A percentile compares a stretch with the other conserved stretches of the same genome.
These are phyloP conservation scores for Syritta pipiens DNA, from an alignment of 2,888 invertebrate genomes.

Conservation along the genomic window DNA sequence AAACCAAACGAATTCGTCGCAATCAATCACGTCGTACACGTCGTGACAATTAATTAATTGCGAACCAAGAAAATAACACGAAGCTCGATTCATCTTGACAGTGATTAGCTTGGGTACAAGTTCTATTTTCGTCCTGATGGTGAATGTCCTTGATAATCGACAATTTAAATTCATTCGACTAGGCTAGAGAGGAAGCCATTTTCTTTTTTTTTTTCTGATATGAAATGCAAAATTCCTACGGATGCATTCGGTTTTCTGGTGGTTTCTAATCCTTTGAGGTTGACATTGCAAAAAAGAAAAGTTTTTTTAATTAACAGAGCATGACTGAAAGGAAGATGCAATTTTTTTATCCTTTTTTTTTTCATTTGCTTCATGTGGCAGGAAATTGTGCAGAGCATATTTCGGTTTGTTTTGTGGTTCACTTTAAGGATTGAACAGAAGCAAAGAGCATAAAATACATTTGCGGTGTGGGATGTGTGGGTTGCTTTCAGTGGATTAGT, in stretches of 20 bases:
- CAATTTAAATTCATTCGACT: no score
- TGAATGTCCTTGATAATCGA: background rate
- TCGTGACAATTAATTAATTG: slow-evolving; percentile 19
- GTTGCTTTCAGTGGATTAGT: slow-evolving; percentile 9
- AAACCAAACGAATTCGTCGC: background rate
- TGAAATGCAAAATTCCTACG: no score
- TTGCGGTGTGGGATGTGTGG: no score
- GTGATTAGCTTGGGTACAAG: slow-evolving; percentile 1
- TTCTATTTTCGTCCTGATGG: background rate
- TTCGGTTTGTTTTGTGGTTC: slow-evolving; percentile 2
- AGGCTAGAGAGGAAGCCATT: no score
- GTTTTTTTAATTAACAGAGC: slow-evolving; percentile 20
- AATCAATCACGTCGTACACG: slow-evolving; percentile 24
- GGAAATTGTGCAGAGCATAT: background rate
- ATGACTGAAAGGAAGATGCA: no score
- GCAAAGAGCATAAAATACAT: no score
- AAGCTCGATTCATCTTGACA: slow-evolving; percentile 10
- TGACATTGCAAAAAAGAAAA: slow-evolving; percentile 7
- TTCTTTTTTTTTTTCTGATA: no score
- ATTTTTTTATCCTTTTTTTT: no score
- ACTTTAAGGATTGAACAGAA: background rate
- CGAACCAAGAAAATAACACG: background rate
- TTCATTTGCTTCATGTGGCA: no score
- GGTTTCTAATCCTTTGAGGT: slow-evolving; percentile 9
- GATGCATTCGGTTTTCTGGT: no score